phyloP scores from a whole-genome alignment of 1,140 invertebrate species.

The Battus philenor region DNA sequence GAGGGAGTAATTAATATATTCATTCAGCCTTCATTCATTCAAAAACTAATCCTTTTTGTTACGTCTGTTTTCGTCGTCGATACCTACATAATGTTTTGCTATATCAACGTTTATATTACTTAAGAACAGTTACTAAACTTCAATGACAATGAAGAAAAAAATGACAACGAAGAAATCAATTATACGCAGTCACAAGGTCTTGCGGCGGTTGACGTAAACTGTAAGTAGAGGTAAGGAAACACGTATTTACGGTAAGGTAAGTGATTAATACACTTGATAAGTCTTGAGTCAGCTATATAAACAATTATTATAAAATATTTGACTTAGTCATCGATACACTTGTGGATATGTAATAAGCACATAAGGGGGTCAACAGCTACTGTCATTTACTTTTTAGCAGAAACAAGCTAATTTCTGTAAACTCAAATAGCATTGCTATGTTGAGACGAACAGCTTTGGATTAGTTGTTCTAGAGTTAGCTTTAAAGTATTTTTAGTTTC shows the following conservation, averaged over 20 bases:
- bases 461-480: too few relatives aligned
- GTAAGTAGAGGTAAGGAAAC: conserved; percentile 8
- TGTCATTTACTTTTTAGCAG: too few relatives aligned
- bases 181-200: conserved; percentile 14
- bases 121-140: conserved; percentile 2
- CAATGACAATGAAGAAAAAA: conserved; percentile 10
- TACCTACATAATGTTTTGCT: too few relatives aligned
- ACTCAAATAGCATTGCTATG: too few relatives aligned
- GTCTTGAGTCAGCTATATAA: conserved; percentile 12
- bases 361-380: neutral
- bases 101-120: too few relatives aligned
- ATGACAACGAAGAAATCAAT: conserved; percentile 11
- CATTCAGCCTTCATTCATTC: too few relatives aligned
- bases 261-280: conserved; percentile 13
- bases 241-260: neutral
- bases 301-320: conserved; percentile 8
- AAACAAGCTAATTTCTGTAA: too few relatives aligned
- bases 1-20: too few relatives aligned
- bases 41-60: too few relatives aligned
- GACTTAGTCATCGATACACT: conserved; percentile 12
- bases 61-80: too few relatives aligned
- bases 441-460: too few relatives aligned
- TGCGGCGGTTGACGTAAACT: conserved; percentile 14
- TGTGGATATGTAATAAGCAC: neutral
- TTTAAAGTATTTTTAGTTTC: too few relatives aligned